phyloP scores from a whole-genome alignment of 1,140 invertebrate genomes.

The Nixonia krombeini region DNA sequence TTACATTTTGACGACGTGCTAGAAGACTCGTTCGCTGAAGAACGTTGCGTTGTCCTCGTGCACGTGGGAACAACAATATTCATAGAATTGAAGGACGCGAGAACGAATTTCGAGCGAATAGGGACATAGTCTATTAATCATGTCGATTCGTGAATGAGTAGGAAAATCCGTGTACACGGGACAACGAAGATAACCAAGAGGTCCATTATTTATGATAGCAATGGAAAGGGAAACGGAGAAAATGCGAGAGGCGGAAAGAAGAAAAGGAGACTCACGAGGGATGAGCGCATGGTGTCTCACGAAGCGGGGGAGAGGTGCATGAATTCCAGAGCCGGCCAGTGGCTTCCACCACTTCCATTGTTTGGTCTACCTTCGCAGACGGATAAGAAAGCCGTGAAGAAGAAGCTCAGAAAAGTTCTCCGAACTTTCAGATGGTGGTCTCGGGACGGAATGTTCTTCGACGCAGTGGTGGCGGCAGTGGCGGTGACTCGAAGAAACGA shows the following conservation, averaged over 20 bases:
- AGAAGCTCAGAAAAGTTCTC: not conserved
- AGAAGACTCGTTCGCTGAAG: too few species aligned
- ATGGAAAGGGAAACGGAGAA: not conserved
- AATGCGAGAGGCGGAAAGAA: not conserved
- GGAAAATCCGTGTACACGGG: not conserved
- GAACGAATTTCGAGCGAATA: too few species aligned
- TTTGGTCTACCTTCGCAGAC: not conserved
- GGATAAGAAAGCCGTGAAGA: constrained; percentile 1
- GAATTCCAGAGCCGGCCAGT: not conserved
- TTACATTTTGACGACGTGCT: too few species aligned
- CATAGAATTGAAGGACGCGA: too few species aligned
- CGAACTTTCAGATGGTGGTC: not conserved
- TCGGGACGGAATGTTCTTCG: not conserved
- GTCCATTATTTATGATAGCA: not conserved
- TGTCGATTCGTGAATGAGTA: not conserved
- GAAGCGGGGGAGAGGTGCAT: not conserved
- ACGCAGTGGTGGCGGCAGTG: not conserved
- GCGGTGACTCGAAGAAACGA: not conserved
- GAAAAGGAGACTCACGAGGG: not conserved
- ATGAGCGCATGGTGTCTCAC: not conserved
- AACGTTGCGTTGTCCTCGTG: too few species aligned
- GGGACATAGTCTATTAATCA: too few species aligned
- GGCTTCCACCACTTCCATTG: not conserved
- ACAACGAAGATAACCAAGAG: not conserved
- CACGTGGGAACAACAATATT: too few species aligned